phyloP scores from a whole-genome alignment of 2,113 vertebrate genomes.

The Pterocles burchelli region DNA sequence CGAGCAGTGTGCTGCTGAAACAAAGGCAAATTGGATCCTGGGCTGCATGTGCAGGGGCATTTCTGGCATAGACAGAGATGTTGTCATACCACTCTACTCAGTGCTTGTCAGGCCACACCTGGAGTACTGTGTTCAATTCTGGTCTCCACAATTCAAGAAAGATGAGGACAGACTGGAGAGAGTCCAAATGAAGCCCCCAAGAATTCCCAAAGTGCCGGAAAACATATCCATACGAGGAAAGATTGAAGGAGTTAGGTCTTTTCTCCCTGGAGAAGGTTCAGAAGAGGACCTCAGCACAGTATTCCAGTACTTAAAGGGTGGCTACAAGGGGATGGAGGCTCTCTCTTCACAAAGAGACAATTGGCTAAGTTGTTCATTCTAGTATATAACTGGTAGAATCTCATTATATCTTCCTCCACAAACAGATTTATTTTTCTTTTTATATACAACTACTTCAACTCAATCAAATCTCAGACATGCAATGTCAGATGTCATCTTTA shows the following conservation, averaged over 20 bases:
- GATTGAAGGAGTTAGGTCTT: background rate
- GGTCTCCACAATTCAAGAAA: background rate
- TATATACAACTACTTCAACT: background rate
- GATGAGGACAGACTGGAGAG: accelerated
- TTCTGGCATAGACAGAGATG: accelerated
- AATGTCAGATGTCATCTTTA: background rate
- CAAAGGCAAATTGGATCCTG: accelerated
- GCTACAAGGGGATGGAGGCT: background rate
- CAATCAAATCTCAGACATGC: background rate
- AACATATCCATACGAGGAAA: background rate
- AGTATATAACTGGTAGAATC: background rate
- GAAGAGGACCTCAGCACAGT: background rate
- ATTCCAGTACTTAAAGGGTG: background rate
- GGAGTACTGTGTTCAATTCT: background rate
- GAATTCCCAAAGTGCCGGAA: background rate
- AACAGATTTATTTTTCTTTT: background rate
- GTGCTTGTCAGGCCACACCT: background rate
- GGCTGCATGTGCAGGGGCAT: background rate
- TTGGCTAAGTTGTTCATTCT: background rate
- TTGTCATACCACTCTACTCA: background rate
- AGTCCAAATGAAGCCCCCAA: background rate
- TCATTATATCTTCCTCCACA: background rate
- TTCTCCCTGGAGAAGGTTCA: background rate
- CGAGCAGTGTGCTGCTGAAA: background rate
- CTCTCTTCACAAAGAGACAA: background rate